Evolutionary conservation across 2,797 vertebrate species (phyloP).

Genomic region (Enoplosus armatus): DNA sequence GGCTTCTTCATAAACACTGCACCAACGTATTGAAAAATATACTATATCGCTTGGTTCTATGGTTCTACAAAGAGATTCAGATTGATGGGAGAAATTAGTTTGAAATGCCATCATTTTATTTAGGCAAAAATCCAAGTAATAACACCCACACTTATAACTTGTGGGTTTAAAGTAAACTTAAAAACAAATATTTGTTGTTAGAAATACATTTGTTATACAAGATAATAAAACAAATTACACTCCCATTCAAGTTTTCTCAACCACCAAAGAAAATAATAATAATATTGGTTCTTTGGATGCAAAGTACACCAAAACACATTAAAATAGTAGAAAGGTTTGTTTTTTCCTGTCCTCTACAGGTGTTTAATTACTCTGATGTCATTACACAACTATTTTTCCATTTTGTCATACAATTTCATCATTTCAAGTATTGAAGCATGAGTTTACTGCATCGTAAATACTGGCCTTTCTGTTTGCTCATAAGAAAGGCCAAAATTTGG

Average conservation of each 20-base stretch:
- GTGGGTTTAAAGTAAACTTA: neutral
- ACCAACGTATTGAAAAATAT: neutral
- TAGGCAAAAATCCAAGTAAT: neutral
- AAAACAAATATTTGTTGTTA: neutral
- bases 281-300: neutral
- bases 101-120: neutral
- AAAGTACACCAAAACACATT: neutral
- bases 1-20: slow-evolving; percentile 71
- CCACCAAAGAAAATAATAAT: neutral
- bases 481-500: neutral
- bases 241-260: neutral
- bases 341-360: neutral
- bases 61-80: neutral
- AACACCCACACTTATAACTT: neutral
- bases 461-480: neutral
- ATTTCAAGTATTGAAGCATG: neutral
- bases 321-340: neutral
- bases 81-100: neutral
- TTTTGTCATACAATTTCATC: neutral
- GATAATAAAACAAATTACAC: neutral
- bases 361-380: neutral
- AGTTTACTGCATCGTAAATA: slow-evolving; percentile 3
- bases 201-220: neutral
- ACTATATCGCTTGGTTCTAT: neutral
- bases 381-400: neutral